These are phyloP conservation scores for Ametastegia equiseti DNA, from an alignment of 2,888 invertebrate species.

Conservation along the genomic window DNA sequence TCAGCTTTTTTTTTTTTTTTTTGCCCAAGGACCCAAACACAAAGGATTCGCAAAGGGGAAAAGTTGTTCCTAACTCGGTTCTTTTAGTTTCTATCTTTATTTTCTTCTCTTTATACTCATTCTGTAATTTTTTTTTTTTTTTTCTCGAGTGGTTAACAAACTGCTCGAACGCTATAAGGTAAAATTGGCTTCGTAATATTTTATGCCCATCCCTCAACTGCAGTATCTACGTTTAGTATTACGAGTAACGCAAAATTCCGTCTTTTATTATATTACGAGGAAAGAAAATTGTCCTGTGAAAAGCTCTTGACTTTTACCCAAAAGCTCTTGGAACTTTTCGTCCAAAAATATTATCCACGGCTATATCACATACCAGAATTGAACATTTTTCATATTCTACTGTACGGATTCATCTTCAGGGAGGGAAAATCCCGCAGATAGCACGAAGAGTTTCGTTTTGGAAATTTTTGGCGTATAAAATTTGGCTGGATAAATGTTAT, in stretches of 20 bases:
- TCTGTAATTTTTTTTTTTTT: neutral
- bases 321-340: neutral
- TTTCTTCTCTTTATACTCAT: neutral
- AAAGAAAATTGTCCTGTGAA: neutral
- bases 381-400: too few relatives aligned
- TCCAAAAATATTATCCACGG: neutral
- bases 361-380: too few relatives aligned
- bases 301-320: neutral
- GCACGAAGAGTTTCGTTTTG: neutral
- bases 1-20: neutral
- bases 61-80: constrained; percentile 7
- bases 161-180: neutral
- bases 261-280: neutral
- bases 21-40: neutral
- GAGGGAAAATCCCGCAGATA: too few relatives aligned
- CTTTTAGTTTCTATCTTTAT: neutral
- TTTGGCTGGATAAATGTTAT: neutral
- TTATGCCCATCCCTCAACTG: neutral
- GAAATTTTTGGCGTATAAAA: neutral
- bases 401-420: too few relatives aligned
- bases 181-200: neutral
- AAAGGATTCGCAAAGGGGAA: neutral
- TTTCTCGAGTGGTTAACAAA: neutral
- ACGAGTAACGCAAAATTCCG: neutral
- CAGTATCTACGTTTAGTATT: neutral